These are phyloP conservation scores for Blomia tropicalis DNA, from an alignment of 2,888 invertebrate species.

Conservation along the genomic window DNA sequence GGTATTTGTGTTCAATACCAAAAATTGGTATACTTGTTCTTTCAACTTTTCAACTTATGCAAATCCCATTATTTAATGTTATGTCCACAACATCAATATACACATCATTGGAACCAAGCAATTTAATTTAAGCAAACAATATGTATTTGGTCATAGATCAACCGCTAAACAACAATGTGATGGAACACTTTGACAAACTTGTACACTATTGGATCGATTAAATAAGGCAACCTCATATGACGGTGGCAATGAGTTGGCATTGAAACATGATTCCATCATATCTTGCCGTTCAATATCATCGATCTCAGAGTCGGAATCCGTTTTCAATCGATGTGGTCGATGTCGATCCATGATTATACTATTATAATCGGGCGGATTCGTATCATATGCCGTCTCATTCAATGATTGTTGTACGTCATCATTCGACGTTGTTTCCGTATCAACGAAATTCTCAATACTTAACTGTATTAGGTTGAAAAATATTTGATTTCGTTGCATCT, in stretches of 20 bases:
- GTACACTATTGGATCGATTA: not conserved
- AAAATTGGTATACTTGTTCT: too few species aligned
- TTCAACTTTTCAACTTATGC: too few species aligned
- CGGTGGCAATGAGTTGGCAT: not conserved
- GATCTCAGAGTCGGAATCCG: too few species aligned
- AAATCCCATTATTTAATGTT: too few species aligned
- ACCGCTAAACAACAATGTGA: too few species aligned
- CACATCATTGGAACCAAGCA: too few species aligned
- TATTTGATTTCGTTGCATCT: not conserved
- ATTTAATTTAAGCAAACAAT: too few species aligned
- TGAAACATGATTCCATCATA: not conserved
- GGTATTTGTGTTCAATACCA: too few species aligned
- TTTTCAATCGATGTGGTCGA: not conserved
- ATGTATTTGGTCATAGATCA: too few species aligned
- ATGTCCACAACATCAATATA: too few species aligned
- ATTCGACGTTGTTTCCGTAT: too few species aligned
- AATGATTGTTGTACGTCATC: not conserved
- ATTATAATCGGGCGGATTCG: not conserved
- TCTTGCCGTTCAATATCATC: too few species aligned
- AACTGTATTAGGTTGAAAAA: conserved; percentile 7
- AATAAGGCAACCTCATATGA: conserved; percentile 7
- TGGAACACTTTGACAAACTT: not conserved
- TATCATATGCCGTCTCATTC: not conserved
- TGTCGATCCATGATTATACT: not conserved
- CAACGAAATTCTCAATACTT: not conserved